Conservation (phyloP, 2,888 invertebrate genomes). For the Parnassius glacialis region DNA sequence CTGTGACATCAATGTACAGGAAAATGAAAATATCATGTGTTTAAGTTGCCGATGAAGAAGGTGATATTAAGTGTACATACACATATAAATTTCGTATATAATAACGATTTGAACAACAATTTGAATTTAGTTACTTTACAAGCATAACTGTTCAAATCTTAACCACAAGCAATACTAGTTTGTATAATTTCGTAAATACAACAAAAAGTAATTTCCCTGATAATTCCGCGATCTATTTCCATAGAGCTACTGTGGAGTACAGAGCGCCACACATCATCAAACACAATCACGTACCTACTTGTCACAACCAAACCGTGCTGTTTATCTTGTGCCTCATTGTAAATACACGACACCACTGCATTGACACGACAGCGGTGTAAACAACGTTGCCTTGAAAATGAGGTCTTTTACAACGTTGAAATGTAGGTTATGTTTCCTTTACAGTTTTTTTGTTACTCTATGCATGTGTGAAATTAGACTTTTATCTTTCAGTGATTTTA, state of each 20-base stretch:
- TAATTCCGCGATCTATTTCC: conserved; percentile 10
- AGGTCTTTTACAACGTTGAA: conserved; percentile 14
- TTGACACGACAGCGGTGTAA: conserved; percentile 17
- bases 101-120: too few relatives aligned
- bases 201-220: background rate
- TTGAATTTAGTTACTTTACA: too few relatives aligned
- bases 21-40: too few relatives aligned
- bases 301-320: conserved; percentile 19
- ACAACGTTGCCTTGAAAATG: conserved; percentile 17
- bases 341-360: conserved; percentile 15
- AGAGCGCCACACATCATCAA: conserved; percentile 13
- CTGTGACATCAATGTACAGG: too few relatives aligned
- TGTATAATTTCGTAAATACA: too few relatives aligned
- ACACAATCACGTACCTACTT: conserved; percentile 24
- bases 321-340: conserved; percentile 21
- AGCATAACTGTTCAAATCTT: too few relatives aligned
- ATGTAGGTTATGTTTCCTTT: conserved; percentile 18
- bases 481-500: too few relatives aligned
- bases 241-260: conserved; percentile 4
- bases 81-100: too few relatives aligned
- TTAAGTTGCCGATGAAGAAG: too few relatives aligned
- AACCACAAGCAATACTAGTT: too few relatives aligned
- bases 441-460: conserved; percentile 2
- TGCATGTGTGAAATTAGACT: background rate
- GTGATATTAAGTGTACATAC: too few relatives aligned